phyloP scores from a whole-genome alignment of 2,888 invertebrate genomes.

The Microdon myrmicae region DNA sequence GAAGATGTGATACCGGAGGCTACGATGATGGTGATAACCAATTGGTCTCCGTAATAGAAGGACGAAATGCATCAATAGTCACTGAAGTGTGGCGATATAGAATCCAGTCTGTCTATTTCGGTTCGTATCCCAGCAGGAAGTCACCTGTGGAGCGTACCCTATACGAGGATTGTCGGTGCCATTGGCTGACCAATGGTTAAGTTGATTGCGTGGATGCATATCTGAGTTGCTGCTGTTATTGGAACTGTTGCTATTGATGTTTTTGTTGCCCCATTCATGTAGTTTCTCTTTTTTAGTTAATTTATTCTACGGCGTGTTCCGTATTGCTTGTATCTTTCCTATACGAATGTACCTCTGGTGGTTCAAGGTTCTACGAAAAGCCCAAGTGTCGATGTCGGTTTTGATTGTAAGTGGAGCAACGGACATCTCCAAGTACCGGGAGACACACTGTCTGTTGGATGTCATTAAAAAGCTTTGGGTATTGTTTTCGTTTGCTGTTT shows the following conservation, averaged over 20 bases:
- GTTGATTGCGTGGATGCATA: slow-evolving; percentile 10
- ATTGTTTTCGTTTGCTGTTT: slow-evolving; percentile 2
- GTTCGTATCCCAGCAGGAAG: slow-evolving; percentile 5
- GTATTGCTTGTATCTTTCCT: slow-evolving; percentile 26
- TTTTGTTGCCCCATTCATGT: slow-evolving; percentile 10
- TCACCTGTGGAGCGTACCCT: slow-evolving; percentile 41
- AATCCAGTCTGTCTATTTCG: slow-evolving; percentile 2
- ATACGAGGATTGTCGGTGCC: slow-evolving; percentile 14
- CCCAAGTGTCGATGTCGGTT: slow-evolving; percentile 20
- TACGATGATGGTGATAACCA: slow-evolving; percentile 46
- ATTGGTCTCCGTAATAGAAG: slow-evolving; percentile 40
- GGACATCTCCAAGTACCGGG: slow-evolving; percentile 9
- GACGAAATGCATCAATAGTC: slow-evolving; percentile 50
- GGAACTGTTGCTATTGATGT: too few species aligned
- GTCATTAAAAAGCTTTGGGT: not conserved
- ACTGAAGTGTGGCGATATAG: slow-evolving; percentile 25
- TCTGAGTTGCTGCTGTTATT: too few species aligned
- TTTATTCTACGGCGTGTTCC: slow-evolving; percentile 38
- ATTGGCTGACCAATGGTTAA: slow-evolving; percentile 8
- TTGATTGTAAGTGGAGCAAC: slow-evolving; percentile 25
- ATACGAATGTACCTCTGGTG: slow-evolving; percentile 10
- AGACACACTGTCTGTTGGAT: not conserved
- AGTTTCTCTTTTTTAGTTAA: slow-evolving; percentile 28
- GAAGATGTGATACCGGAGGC: slow-evolving; percentile 29
- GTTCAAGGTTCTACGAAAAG: slow-evolving; percentile 10